Base-by-base conservation (phyloP, 2,797 vertebrate species). In the Rhinichthys osculus region DNA sequence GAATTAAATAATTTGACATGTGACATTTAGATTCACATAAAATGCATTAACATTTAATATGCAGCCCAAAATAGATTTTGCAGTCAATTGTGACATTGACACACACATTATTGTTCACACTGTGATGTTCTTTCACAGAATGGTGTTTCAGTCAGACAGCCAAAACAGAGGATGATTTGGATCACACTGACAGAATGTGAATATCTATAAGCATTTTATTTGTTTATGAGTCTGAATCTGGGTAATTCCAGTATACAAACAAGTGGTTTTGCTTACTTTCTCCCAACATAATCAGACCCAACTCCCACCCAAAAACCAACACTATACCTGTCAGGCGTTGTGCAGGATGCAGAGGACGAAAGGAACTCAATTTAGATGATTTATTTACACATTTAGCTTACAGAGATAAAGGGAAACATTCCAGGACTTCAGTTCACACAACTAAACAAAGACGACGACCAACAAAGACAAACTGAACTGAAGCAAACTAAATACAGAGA, bases 201-300 rank as follows among this genome's bases (percentile, higher is more conserved):
- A 47, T 38, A 35, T 62, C 38, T 73, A 44, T 66, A 5, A 38
- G 8, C 5, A 40, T 59, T 76, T 74, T 4, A 7, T 8, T 64
- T 64, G 21, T 74, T 76, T 66, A 76, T 19, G 3, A 3, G 23
- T 35, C 35, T 80, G 10, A 35, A 59, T 69, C 3, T 59, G 52
- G 3, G 10, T 64, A n/a, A 64, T 64, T 83, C 27, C 27, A 17
- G 11, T 33, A 16, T 7, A 35, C 7, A 47, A 82, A 62, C 70
- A 83, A 73, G 54, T 50, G 52, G 38, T 72, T 74, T 64, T 62
- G 57, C 57, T 62, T 11, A 3, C 27, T 73, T 83, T 73, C 11
- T 13, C 19, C 11, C 54, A 66, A 52, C 33, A 74, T 83, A 23
- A 59, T 27, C 30, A 74, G 44, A 50, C 5, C 52, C 9, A 83